Percentiles rank a stretch among this genome's conserved stretches.
Evolutionary conservation across 2,113 vertebrate genomes (phyloP).

Genomic region (Ibidorhyncha struthersii): DNA sequence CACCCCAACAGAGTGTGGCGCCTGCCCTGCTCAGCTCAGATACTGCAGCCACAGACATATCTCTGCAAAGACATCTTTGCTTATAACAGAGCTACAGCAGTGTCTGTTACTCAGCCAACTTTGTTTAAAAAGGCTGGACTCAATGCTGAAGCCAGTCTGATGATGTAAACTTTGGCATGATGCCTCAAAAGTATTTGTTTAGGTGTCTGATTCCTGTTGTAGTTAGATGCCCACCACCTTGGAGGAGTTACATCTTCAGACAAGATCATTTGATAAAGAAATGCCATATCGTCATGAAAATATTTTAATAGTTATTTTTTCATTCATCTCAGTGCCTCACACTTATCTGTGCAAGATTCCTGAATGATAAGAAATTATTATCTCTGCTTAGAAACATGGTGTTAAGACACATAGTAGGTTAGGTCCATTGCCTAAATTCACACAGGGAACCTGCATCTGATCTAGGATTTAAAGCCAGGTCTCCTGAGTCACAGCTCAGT

Average conservation of each 20-base stretch:
- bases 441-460: not conserved
- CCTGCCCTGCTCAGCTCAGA: not conserved
- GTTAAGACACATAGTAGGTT: not conserved
- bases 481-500: accelerated
- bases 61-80: not conserved
- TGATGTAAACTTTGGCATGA: not conserved
- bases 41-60: not conserved
- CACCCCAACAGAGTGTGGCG: not conserved
- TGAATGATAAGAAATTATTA: not conserved
- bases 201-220: not conserved
- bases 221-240: not conserved
- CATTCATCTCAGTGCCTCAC: not conserved
- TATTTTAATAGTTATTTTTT: not conserved
- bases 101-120: not conserved
- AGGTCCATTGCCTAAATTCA: not conserved
- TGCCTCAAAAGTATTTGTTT: not conserved
- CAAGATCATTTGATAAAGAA: not conserved
- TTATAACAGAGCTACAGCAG: not conserved
- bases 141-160: not conserved
- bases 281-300: not conserved
- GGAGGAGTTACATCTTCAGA: not conserved
- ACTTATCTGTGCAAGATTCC: not conserved
- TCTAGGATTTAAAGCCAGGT: not conserved
- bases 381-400: not conserved
- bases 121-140: not conserved